Percentiles rank a stretch among this genome's conserved stretches.
phyloP scores from a whole-genome alignment of 1,140 invertebrate genomes.

The Caenorhabditis tropicalis region DNA sequence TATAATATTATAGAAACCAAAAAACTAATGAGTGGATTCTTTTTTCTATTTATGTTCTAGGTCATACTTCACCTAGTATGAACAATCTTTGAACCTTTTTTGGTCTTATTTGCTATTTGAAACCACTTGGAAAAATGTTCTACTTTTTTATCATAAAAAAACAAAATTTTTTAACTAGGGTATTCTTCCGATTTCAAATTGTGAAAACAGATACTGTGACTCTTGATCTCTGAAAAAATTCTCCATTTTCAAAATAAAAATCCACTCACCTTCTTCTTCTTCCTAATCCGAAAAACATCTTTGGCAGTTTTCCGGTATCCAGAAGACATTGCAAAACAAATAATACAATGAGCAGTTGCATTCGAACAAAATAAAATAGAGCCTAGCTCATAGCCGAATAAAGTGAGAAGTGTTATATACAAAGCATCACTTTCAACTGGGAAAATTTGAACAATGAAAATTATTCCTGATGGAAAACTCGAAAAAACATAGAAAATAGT shows the following conservation, averaged over 20 bases:
- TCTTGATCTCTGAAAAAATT: not conserved
- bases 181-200: too few relatives aligned
- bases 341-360: not conserved
- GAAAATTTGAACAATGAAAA: not conserved
- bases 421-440: not conserved
- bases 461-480: not conserved
- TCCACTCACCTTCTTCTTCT: not conserved
- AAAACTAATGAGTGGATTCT: too few relatives aligned
- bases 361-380: not conserved
- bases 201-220: too few relatives aligned
- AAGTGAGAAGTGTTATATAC: not conserved
- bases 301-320: not conserved
- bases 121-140: too few relatives aligned
- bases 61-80: too few relatives aligned
- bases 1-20: too few relatives aligned
- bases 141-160: too few relatives aligned
- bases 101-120: too few relatives aligned
- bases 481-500: not conserved
- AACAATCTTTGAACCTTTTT: too few relatives aligned
- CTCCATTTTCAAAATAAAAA: too few relatives aligned
- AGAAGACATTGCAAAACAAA: not conserved
- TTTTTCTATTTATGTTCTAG: too few relatives aligned
- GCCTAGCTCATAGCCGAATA: not conserved
- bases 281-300: not conserved
- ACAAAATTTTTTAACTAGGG: too few relatives aligned